These are phyloP conservation scores for Lithosia quadra DNA, from an alignment of 2,888 invertebrate species.

Conservation along the genomic window DNA sequence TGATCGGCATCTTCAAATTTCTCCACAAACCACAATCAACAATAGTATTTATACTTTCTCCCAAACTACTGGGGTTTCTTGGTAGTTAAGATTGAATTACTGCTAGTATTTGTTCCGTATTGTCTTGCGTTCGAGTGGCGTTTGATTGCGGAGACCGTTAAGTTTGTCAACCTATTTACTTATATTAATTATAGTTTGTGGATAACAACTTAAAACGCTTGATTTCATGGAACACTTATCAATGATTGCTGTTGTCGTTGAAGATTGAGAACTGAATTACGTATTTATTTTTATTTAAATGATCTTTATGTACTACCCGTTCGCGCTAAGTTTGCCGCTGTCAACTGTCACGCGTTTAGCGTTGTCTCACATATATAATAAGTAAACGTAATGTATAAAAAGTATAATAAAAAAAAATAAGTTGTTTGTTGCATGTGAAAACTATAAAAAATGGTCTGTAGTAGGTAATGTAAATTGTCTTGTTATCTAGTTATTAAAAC, in stretches of 20 bases:
- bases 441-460: too few relatives aligned
- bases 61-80: constrained; percentile 65
- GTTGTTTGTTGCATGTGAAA: too few relatives aligned
- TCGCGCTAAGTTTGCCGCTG: too few relatives aligned
- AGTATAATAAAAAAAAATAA: too few relatives aligned
- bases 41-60: constrained; percentile 73
- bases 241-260: background rate
- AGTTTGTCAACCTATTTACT: constrained; percentile 14
- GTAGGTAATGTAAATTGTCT: too few relatives aligned
- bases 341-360: too few relatives aligned
- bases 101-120: constrained; percentile 59
- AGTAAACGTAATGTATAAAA: too few relatives aligned
- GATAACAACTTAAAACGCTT: background rate
- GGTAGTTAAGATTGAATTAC: constrained; percentile 65
- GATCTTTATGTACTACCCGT: too few relatives aligned
- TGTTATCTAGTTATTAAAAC: too few relatives aligned
- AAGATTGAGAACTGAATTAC: background rate
- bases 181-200: constrained; percentile 22
- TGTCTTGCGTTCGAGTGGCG: constrained; percentile 58
- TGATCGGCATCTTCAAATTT: constrained; percentile 32
- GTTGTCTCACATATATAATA: too few relatives aligned
- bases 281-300: background rate
- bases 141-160: constrained; percentile 24
- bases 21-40: constrained; percentile 36
- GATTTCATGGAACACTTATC: constrained; percentile 4